Base-by-base conservation (phyloP, 2,113 vertebrate genomes). In the Nothobranchius kuhntae region DNA sequence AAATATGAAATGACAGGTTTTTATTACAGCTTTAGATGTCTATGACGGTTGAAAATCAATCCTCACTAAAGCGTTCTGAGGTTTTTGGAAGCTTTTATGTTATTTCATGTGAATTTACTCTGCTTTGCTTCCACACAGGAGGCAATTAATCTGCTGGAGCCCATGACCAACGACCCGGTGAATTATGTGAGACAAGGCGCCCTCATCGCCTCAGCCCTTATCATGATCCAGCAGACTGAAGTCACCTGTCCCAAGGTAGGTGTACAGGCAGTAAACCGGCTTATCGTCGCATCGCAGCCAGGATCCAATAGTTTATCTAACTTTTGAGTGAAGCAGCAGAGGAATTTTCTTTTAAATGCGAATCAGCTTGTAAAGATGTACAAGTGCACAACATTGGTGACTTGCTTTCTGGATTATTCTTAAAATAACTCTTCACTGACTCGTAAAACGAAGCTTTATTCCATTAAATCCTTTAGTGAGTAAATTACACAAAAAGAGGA, bases 131-230 rank as follows among this genome's bases (percentile, higher is more conserved):
- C 8, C 36, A 64, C 73, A 84, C 86, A 99, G 97, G 98, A 99
- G 92, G 96, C 97, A 50, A 99, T 99, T 89, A 98, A 98, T 91
- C 94, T 99, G 79, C 86, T 99, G 69, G 96, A 99, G 82, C 97
- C 97, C 21, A 99, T 99, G 98, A 99, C 96, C 81, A 99, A 99
- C 2, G 98, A 99, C 84, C 98, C 97, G 0, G 97, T 99, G 68
- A 99, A 99, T 90, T 99, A 99, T 0, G 97, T 99, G 64, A 93
- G 97, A 81, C 98, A 99, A 77, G 98, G 98, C 9, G 97, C 98
- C 21, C 95, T 99, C 63, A 99, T 99, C 72, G 93, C 98, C 9
- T 99, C 96, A 1, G 97, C 97, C 51, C 95, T 99, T 77, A 97
- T 99, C 89, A 98, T 99, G 96, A 96, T 99, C 89, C 98, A 99